Evolutionary conservation across 1,140 invertebrate species (phyloP), one percentile per base, ranked within the genome.

Genomic region (Cheumatopsyche charites): DNA sequence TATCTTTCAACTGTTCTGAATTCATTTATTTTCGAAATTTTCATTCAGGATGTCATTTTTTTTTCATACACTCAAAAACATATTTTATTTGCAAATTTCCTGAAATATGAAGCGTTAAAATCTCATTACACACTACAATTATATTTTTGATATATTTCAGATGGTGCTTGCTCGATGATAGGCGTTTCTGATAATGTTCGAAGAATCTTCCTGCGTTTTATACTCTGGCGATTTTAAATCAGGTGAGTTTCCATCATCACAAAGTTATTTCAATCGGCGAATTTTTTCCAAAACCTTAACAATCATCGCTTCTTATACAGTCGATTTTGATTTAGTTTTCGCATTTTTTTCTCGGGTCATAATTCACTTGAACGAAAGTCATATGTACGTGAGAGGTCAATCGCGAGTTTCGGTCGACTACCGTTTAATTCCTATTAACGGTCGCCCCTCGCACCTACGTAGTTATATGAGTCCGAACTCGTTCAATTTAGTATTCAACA

Each of bases 361-460:
- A 36, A 36, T 36, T 47, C 43, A 6, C 2, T 6, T 13, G 43
- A 47, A 47, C 13, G 43, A 47, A 7, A 47, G 15, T n/a, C 43
- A 21, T 21, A 21, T 12, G 23, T 58, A 58, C 55, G 55, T 58
- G 55, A 21, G 17, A 12, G 55, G 55, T 58, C 55, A 58, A 36
- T 25, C 21, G 3, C 55, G 21, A 23, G 55, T 58, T 58, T 58
- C 55, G 55, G 55, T 58, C 55, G 21, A 19, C 55, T 58, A 58
- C 55, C 55, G 55, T 58, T 58, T 58, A 58, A 58, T 58, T 58
- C 55, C 21, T 23, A 58, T 58, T 25, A 58, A 58, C 19, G 19
- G 55, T 6, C 21, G 21, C 21, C 7, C 7, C 11, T 21, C 21
- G 55, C 55, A 19, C 19, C 23, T 17, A 58, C 55, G 12, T 58